These are phyloP conservation scores for Parasteatoda lunata DNA, from an alignment of 2,888 invertebrate species.

Conservation along the genomic window DNA sequence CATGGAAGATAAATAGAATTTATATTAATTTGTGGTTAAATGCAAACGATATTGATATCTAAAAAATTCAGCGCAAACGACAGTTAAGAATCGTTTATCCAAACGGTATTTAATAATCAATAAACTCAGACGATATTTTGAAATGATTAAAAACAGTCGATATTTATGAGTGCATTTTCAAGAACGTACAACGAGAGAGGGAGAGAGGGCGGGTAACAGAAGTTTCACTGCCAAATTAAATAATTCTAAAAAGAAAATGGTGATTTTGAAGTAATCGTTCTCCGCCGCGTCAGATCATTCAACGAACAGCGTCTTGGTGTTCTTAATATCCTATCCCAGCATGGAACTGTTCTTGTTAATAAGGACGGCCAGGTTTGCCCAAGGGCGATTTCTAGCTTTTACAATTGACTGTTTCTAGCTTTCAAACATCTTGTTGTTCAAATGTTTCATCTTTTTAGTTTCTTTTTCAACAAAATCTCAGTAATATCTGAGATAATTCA, in stretches of 20 bases:
- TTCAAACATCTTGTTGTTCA: constrained; percentile 64
- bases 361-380: constrained; percentile 10
- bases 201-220: constrained; percentile 59
- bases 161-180: neutral
- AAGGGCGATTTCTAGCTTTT: constrained; percentile 58
- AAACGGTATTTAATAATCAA: too few relatives aligned
- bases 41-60: too few relatives aligned
- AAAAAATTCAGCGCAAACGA: too few relatives aligned
- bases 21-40: too few relatives aligned
- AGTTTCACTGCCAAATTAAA: constrained; percentile 62
- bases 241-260: constrained; percentile 14
- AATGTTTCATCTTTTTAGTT: constrained; percentile 40
- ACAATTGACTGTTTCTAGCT: constrained; percentile 62
- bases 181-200: constrained; percentile 22
- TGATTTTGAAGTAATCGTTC: constrained; percentile 48
- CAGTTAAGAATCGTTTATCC: too few relatives aligned
- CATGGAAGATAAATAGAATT: too few relatives aligned
- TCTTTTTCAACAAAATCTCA: constrained; percentile 40
- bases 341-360: constrained; percentile 60
- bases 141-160: too few relatives aligned
- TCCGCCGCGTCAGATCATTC: constrained; percentile 60
- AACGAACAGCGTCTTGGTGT: constrained; percentile 61
- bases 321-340: constrained; percentile 46
- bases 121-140: too few relatives aligned
- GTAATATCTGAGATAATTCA: constrained; percentile 45